A percentile compares a stretch with the other conserved stretches of the same genome.
phyloP scores from a whole-genome alignment of 2,113 vertebrate genomes.

The Elanoides forficatus region DNA sequence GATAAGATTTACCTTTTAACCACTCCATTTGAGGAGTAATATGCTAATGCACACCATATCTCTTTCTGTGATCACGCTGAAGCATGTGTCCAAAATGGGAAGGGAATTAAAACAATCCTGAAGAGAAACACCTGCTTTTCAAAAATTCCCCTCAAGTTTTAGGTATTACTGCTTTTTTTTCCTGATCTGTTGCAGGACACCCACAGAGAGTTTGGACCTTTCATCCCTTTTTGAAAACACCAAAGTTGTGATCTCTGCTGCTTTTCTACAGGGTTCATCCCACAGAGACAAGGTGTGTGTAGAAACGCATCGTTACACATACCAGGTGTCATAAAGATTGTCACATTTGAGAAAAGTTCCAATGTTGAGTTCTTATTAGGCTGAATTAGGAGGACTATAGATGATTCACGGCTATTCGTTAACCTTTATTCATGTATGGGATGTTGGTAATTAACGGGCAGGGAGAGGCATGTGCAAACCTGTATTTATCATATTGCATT shows the following conservation, averaged over 20 bases:
- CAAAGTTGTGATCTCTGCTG: neutral
- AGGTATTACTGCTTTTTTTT: neutral
- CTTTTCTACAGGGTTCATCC: neutral
- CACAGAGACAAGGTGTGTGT: neutral
- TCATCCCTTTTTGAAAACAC: neutral
- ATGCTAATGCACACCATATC: rapidly evolving
- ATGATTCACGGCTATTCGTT: neutral
- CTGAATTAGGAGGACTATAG: neutral
- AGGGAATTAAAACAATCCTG: neutral
- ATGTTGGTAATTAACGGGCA: neutral
- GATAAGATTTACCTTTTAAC: neutral
- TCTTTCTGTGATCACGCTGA: neutral
- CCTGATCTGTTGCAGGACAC: neutral
- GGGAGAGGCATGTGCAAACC: rapidly evolving
- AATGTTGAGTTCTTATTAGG: neutral
- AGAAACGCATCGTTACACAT: rapidly evolving
- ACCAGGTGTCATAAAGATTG: neutral
- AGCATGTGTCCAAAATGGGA: neutral
- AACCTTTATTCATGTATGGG: neutral
- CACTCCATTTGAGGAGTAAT: rapidly evolving
- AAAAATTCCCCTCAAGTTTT: neutral
- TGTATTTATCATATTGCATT: rapidly evolving
- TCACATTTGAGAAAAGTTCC: neutral
- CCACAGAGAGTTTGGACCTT: neutral
- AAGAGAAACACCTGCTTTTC: neutral